phyloP scores from a whole-genome alignment of 2,113 vertebrate species.

The Sakesphorus luctuosus region DNA sequence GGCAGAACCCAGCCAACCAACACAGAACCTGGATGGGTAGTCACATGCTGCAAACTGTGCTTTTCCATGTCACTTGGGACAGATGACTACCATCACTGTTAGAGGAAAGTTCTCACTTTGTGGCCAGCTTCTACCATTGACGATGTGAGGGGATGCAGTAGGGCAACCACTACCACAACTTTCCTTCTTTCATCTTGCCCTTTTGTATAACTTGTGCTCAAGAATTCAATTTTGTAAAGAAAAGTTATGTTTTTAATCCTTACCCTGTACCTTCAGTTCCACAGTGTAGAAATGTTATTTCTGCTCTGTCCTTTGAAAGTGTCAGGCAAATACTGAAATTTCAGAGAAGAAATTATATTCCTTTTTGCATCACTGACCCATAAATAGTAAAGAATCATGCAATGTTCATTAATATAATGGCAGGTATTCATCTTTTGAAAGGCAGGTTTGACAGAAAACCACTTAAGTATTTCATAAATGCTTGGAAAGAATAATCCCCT shows the following conservation, averaged over 20 bases:
- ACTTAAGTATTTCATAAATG: background rate
- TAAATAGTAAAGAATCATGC: background rate
- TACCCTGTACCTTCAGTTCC: rapidly evolving
- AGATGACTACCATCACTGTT: rapidly evolving
- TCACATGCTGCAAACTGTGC: rapidly evolving
- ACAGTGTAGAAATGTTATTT: background rate
- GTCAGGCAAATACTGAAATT: background rate
- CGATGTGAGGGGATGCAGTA: rapidly evolving
- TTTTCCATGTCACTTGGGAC: background rate
- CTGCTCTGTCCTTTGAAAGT: background rate
- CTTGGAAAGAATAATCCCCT: background rate
- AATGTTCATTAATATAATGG: background rate
- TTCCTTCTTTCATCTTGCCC: background rate
- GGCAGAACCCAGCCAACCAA: background rate
- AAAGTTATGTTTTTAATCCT: background rate
- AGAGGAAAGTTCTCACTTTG: background rate
- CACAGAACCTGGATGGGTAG: too few relatives aligned
- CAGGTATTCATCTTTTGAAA: background rate
- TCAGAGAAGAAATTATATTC: background rate
- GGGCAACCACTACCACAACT: rapidly evolving
- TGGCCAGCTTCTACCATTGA: background rate
- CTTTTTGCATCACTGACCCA: background rate
- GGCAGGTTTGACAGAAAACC: background rate
- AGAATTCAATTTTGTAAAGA: background rate
- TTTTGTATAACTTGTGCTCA: background rate